Conservation (phyloP, 2,888 invertebrate species). For the Pammene aurita region DNA sequence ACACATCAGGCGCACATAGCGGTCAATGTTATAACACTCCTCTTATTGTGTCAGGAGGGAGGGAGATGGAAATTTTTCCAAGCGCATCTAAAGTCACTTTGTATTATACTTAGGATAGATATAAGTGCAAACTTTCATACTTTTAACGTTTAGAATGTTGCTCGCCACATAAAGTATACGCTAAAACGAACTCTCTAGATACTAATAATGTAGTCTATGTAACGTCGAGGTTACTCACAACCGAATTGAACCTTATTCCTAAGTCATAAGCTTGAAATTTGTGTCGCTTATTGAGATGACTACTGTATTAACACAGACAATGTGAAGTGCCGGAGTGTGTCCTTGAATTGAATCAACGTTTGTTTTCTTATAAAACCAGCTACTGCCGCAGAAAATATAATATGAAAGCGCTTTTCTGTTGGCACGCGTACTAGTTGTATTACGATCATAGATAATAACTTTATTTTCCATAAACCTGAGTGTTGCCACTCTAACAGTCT, state of each 20-base stretch:
- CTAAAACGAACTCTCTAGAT: not conserved
- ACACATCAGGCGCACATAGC: no score
- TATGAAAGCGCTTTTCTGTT: not conserved
- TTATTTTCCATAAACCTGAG: no score
- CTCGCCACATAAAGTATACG: not conserved
- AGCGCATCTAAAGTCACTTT: no score
- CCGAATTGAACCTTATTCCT: not conserved
- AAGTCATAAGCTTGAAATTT: not conserved
- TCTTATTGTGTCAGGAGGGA: no score
- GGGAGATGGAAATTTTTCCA: no score
- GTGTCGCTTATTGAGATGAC: not conserved
- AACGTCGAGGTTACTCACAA: not conserved
- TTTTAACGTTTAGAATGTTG: not conserved
- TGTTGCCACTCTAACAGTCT: no score
- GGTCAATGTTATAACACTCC: no score
- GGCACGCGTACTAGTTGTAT: not conserved
- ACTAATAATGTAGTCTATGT: not conserved
- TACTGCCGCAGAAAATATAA: not conserved
- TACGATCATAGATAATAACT: no score
- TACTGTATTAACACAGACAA: conserved; percentile 1
- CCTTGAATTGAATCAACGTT: not conserved
- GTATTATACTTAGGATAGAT: no score
- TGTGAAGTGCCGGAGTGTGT: conserved; percentile 4
- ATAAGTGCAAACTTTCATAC: no score
- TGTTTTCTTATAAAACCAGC: conserved; percentile 11